Evolutionary conservation across 1,140 invertebrate genomes (phyloP), one percentile per base, ranked within the genome.

Genomic region (Dreissena rostriformis): DNA sequence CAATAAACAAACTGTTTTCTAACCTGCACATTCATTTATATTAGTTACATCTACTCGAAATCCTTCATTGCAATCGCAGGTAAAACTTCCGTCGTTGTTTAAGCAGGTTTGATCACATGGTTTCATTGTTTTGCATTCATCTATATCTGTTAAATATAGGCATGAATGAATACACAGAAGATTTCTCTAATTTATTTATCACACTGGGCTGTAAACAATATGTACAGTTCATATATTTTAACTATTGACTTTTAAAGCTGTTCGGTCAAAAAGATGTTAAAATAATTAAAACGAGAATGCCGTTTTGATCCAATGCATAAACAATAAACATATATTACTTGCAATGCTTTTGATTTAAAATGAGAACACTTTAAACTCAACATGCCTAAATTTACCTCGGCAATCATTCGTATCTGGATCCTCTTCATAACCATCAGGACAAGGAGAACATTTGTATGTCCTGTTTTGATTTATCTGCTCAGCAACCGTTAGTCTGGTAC

Each of bases 341-440:
- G n/a, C 28, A 15, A 22, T 24, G 52, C 12, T 17, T 28, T 39
- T 29, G 8, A 71, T n/a, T n/a, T 17, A 71, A 29, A 26, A 39
- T n/a, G 51, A n/a, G 7, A 71, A 26, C 14, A 71, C 19, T 49
- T 39, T 8, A 71, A n/a, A 15, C 15, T 52, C 6, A 61, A 26
- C 61, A 78, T 65, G 49, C 24, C 10, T 51, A 51, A 61, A 66
- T 52, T 67, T 78, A 24, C 57, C 17, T 61, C 17, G 17, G 57
- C 22, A n/a, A 24, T 61, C 57, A 24, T 61, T 24, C 17, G 17
- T 24, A 52, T 67, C 75, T 24, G 29, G 57, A 67, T 22, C 75
- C 14, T n/a, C 39, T 39, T 10, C 57, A 61, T n/a, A 78, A n/a
- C 75, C 75, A 24, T 78, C 75, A 67, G 75, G 75, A 26, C 75